phyloP scores from a whole-genome alignment of 2,113 vertebrate genomes.

The Nothobranchius furzeri region DNA sequence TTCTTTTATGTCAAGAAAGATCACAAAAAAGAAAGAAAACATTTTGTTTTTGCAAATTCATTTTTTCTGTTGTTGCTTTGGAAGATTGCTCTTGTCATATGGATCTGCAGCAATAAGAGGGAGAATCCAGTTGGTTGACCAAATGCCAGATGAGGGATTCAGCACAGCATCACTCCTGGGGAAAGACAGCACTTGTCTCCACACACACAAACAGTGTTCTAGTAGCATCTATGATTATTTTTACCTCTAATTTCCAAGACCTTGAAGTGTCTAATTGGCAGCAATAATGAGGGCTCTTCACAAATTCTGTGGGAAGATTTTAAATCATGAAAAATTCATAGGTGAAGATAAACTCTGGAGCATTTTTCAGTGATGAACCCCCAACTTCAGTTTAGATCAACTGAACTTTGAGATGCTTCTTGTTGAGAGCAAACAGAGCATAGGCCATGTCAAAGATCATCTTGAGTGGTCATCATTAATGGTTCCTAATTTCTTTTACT shows the following conservation, averaged over 20 bases:
- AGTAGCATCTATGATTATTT: not conserved
- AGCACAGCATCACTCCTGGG: not conserved
- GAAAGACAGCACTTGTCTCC: not conserved
- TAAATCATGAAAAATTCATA: too few species aligned
- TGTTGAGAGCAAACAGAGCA: too few species aligned
- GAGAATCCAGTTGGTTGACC: not conserved
- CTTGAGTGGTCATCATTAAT: too few species aligned
- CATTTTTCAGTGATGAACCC: too few species aligned
- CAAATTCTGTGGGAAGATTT: not conserved
- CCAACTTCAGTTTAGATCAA: too few species aligned
- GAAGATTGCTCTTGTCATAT: not conserved
- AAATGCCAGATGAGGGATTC: not conserved
- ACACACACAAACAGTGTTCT: not conserved
- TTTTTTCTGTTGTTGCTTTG: not conserved
- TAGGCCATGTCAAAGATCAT: too few species aligned
- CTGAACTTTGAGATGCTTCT: too few species aligned
- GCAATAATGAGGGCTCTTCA: not conserved
- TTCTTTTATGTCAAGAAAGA: constrained; percentile 21
- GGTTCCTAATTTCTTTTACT: too few species aligned
- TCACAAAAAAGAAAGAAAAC: constrained; percentile 26
- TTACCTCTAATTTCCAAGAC: not conserved
- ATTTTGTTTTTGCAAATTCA: constrained; percentile 2
- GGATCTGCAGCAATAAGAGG: not conserved
- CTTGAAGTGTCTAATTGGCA: not conserved
- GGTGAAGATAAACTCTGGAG: too few species aligned